Conservation (phyloP, 1,140 invertebrate species). For the Apis florea region DNA sequence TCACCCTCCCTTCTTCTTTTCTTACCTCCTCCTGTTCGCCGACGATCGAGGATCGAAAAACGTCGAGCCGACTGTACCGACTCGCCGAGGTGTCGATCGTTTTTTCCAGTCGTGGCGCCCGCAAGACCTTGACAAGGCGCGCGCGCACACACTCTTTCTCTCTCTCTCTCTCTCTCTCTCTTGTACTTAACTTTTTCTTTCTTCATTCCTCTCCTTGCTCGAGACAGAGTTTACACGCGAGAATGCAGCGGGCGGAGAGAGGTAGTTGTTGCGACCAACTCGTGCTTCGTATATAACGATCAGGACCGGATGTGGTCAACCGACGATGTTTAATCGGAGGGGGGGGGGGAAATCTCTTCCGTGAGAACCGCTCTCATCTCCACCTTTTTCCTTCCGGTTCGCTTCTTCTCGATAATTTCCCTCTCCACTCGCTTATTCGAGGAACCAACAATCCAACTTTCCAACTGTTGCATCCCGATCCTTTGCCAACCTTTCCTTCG, state of each 20-base stretch:
- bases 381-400: neutral
- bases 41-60: constrained; percentile 7
- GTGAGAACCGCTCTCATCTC: constrained; percentile 68
- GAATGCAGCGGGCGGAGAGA: constrained; percentile 69
- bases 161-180: too few relatives aligned
- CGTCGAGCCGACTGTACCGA: neutral
- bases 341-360: constrained; percentile 77
- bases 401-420: neutral
- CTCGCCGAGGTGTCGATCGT: constrained; percentile 56
- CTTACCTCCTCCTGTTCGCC: neutral
- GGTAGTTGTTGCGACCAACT: constrained; percentile 67
- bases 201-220: constrained; percentile 62
- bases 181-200: constrained; percentile 60
- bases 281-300: constrained; percentile 73
- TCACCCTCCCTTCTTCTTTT: too few relatives aligned
- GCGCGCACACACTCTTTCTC: too few relatives aligned
- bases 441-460: neutral
- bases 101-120: constrained; percentile 65
- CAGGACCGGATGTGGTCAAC: constrained; percentile 77
- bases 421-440: too few relatives aligned
- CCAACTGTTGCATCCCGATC: constrained; percentile 12
- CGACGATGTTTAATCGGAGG: constrained; percentile 73
- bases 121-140: constrained; percentile 72
- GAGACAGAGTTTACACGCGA: constrained; percentile 70
- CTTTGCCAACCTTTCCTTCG: constrained; percentile 7